These are phyloP conservation scores for Latrodectus elegans DNA, from an alignment of 2,888 invertebrate genomes.

Conservation along the genomic window DNA sequence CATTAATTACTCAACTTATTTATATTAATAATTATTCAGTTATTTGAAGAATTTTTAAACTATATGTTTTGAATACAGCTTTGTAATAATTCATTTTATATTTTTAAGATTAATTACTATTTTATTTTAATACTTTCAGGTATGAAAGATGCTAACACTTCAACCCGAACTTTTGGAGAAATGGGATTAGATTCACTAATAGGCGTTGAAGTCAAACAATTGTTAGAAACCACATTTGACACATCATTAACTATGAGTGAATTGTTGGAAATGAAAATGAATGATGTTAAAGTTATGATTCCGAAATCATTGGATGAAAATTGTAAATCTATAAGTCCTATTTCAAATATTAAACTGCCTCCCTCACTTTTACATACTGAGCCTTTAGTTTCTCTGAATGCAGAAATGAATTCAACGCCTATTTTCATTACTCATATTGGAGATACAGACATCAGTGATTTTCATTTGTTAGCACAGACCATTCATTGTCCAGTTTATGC, in stretches of 20 bases:
- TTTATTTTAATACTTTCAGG: conserved; percentile 6
- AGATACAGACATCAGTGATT: conserved; percentile 5
- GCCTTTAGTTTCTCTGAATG: conserved; percentile 80
- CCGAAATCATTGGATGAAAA: conserved; percentile 18
- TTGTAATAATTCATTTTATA: background rate
- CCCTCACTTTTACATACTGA: conserved; percentile 84
- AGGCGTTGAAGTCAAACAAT: conserved; percentile 73
- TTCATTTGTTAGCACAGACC: conserved; percentile 78
- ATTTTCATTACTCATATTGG: conserved; percentile 80
- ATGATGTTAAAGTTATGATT: conserved; percentile 78
- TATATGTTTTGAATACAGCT: background rate
- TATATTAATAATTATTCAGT: no score
- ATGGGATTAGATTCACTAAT: conserved; percentile 78
- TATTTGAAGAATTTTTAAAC: no score
- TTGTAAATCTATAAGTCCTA: conserved; percentile 1
- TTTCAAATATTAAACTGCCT: conserved; percentile 80
- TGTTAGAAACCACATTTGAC: conserved; percentile 84
- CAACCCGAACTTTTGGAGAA: conserved; percentile 75
- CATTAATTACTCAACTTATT: no score
- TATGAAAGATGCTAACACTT: conserved; percentile 16
- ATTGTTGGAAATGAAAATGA: conserved; percentile 89
- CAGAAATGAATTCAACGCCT: conserved; percentile 71
- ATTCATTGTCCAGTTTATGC: conserved; percentile 87
- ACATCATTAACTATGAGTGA: conserved; percentile 91
- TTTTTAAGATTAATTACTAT: background rate